These are phyloP conservation scores for Tortricodes alternella DNA, from an alignment of 2,888 invertebrate genomes.

Conservation along the genomic window DNA sequence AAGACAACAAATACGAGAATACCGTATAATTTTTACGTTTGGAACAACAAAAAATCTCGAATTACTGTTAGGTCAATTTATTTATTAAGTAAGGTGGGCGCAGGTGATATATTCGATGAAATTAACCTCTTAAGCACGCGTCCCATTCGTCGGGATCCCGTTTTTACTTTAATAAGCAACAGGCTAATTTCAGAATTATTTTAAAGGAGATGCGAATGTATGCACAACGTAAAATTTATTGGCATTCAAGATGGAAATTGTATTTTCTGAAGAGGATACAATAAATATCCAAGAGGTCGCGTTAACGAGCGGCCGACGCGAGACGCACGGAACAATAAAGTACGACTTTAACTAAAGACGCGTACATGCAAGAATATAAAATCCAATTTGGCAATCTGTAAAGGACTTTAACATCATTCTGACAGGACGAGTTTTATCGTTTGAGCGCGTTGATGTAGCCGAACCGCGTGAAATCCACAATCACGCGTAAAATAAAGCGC, in stretches of 20 bases:
- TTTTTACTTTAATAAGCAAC: constrained; percentile 31
- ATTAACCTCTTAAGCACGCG: constrained; percentile 21
- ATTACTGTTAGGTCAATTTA: constrained; percentile 19
- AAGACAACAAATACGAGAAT: constrained; percentile 27
- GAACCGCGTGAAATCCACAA: constrained; percentile 27
- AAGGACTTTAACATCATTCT: constrained; percentile 37
- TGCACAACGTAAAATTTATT: constrained; percentile 66
- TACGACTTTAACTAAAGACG: constrained; percentile 64
- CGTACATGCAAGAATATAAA: constrained; percentile 58
- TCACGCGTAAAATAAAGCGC: constrained; percentile 32
- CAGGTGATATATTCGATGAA: constrained; percentile 24
- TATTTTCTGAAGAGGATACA: constrained; percentile 79
- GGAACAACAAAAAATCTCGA: constrained; percentile 6
- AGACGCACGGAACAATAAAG: constrained; percentile 76
- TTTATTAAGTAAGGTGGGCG: constrained; percentile 10
- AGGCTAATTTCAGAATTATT: constrained; percentile 37
- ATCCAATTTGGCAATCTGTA: constrained; percentile 56
- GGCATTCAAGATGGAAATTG: constrained; percentile 74
- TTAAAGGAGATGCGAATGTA: constrained; percentile 50
- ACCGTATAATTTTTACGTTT: not conserved
- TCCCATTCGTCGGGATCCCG: constrained; percentile 22
- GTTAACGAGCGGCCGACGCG: constrained; percentile 75
- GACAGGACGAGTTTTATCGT: constrained; percentile 32
- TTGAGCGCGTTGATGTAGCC: constrained; percentile 26
- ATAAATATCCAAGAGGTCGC: constrained; percentile 80